These are phyloP conservation scores for Mormyrus iriodes DNA, from an alignment of 2,113 vertebrate genomes.

Conservation along the genomic window DNA sequence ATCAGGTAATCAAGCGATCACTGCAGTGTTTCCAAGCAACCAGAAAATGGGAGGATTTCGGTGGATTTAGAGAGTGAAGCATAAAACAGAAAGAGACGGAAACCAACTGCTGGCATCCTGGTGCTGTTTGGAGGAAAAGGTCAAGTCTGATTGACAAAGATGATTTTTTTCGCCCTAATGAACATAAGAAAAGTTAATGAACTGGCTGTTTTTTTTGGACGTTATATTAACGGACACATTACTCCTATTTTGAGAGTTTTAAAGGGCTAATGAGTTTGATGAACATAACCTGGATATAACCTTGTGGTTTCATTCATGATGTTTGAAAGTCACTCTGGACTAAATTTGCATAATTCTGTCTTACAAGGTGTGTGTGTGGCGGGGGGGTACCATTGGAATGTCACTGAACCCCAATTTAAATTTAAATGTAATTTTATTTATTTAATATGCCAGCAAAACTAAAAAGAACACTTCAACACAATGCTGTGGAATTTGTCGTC, in stretches of 20 bases:
- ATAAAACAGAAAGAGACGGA: background rate
- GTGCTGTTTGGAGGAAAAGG: background rate
- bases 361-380: background rate
- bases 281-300: conserved; percentile 48
- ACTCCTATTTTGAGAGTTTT: conserved; percentile 61
- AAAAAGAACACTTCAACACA: conserved; percentile 12
- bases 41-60: background rate
- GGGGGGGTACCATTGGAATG: background rate
- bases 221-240: conserved; percentile 59
- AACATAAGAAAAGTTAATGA: conserved; percentile 48
- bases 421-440: conserved; percentile 11
- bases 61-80: background rate
- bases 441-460: conserved; percentile 9
- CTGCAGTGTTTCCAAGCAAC: background rate
- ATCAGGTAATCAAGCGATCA: background rate
- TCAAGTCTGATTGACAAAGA: background rate
- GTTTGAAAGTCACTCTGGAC: background rate
- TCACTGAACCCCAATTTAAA: conserved; percentile 13
- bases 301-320: conserved; percentile 37
- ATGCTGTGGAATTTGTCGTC: conserved; percentile 1
- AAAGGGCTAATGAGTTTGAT: conserved; percentile 51
- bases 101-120: background rate
- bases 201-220: conserved; percentile 54
- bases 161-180: background rate
- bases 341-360: background rate